Evolutionary conservation across 2,113 vertebrate genomes (phyloP).

Genomic region (Lasiurus borealis): DNA sequence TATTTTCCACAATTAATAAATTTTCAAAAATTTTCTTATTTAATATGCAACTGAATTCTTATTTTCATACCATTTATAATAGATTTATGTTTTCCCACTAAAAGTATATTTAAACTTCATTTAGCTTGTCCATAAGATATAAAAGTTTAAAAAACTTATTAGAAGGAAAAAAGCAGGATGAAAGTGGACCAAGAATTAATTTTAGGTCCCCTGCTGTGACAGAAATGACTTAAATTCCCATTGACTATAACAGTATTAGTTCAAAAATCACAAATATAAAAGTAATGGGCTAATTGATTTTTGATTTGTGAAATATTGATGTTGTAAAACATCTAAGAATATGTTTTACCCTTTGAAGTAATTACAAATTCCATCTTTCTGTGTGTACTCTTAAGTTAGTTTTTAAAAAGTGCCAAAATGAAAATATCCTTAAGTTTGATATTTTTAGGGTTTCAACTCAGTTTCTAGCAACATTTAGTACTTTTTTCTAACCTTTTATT

Average conservation of each 20-base stretch:
- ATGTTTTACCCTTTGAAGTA: background rate
- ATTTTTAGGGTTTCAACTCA: background rate
- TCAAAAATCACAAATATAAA: background rate
- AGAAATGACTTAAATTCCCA: background rate
- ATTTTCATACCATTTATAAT: background rate
- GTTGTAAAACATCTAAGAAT: constrained; percentile 18
- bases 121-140: background rate
- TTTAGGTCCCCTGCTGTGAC: background rate
- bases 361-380: background rate
- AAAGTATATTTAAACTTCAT: background rate
- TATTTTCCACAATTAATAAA: background rate
- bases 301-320: background rate
- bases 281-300: background rate
- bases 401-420: background rate
- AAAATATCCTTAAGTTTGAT: background rate
- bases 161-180: background rate
- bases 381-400: background rate
- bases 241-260: background rate
- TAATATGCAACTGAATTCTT: background rate
- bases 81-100: background rate
- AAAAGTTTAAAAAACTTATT: background rate
- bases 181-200: background rate
- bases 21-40: background rate
- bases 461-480: background rate
- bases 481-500: background rate